These are phyloP conservation scores for Erebia aethiops DNA, from an alignment of 2,888 invertebrate genomes.

Conservation along the genomic window DNA sequence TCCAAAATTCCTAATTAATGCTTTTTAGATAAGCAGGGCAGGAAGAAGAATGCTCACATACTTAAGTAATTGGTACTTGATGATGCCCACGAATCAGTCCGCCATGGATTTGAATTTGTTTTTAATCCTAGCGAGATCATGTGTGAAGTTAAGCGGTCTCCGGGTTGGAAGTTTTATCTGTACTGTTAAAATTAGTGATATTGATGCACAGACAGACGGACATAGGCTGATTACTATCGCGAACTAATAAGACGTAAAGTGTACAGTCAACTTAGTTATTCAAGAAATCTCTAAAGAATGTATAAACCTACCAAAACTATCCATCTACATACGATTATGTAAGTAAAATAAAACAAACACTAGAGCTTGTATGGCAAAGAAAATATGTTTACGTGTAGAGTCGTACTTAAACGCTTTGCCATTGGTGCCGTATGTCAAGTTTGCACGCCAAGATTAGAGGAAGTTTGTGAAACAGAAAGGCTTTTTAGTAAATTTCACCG, in stretches of 20 bases:
- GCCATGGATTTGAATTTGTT: no score
- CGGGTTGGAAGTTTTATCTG: no score
- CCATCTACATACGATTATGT: no score
- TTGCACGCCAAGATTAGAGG: slow-evolving; percentile 30
- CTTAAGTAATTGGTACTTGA: no score
- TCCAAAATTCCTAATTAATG: neutral
- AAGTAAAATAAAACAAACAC: no score
- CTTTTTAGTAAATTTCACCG: slow-evolving; percentile 39
- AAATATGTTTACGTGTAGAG: slow-evolving; percentile 22
- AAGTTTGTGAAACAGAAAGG: slow-evolving; percentile 34
- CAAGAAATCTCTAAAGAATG: neutral
- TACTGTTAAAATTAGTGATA: no score
- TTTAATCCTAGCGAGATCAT: no score
- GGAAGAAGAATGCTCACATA: no score
- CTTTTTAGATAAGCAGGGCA: no score
- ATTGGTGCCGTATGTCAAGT: slow-evolving; percentile 18
- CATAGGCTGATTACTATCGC: neutral
- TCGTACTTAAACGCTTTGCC: slow-evolving; percentile 1
- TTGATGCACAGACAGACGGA: no score
- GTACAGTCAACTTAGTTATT: neutral
- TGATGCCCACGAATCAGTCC: no score
- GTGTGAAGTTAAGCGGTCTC: no score
- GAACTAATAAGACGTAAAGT: neutral
- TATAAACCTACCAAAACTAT: neutral
- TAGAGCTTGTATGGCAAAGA: slow-evolving; percentile 3